These are phyloP conservation scores for Laticauda laticaudata DNA, from an alignment of 2,113 vertebrate species.

Conservation along the genomic window DNA sequence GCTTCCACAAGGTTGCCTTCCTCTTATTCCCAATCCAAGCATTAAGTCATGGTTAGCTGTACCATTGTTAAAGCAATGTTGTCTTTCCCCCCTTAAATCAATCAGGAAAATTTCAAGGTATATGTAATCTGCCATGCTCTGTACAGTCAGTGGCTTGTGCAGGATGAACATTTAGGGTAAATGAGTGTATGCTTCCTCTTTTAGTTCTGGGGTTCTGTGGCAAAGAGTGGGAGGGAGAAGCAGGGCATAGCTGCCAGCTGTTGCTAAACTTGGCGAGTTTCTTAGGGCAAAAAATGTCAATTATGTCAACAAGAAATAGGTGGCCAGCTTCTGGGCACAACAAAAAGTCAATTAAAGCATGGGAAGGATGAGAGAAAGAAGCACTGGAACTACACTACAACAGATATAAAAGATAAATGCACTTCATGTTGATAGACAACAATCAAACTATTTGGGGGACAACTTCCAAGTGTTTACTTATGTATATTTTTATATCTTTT, in stretches of 20 bases:
- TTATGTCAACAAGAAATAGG: background rate
- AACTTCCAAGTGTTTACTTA: background rate
- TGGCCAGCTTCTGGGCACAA: background rate
- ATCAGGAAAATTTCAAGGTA: background rate
- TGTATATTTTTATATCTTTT: background rate
- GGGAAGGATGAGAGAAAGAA: background rate
- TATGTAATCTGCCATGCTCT: background rate
- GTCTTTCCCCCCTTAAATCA: background rate
- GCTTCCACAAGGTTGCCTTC: background rate
- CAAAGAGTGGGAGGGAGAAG: background rate
- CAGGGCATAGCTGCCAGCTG: background rate
- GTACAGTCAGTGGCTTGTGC: background rate
- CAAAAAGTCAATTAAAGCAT: background rate
- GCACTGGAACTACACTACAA: background rate
- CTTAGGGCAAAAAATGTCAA: background rate
- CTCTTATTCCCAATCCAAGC: background rate
- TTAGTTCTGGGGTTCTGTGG: background rate
- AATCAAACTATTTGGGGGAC: background rate
- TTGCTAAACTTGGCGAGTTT: background rate
- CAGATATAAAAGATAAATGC: background rate
- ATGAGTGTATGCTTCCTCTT: background rate
- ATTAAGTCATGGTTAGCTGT: background rate
- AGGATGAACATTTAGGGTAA: background rate
- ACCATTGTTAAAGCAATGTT: background rate
- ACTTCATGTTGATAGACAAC: background rate